phyloP scores from a whole-genome alignment of 64 coral and sea anemone species.

The Pachyseris speciosa region DNA sequence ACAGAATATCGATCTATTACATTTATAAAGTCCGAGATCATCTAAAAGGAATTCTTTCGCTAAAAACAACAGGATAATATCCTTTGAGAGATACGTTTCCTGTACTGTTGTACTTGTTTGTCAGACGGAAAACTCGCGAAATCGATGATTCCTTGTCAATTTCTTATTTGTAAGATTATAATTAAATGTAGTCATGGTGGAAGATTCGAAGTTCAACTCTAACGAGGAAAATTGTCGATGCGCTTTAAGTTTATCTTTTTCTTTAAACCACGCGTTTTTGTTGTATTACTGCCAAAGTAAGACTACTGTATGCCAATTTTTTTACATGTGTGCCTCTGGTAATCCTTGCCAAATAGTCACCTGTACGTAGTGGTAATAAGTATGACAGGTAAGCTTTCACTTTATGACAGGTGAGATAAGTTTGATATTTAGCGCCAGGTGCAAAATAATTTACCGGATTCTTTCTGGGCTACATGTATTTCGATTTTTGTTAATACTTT shows the following conservation, averaged over 20 bases:
- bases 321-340: not conserved
- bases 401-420: not conserved
- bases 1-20: not conserved
- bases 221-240: not conserved
- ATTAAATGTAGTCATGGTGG: slow-evolving; percentile 1
- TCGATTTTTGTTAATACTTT: not conserved
- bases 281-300: not conserved
- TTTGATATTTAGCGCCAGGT: slow-evolving; percentile 17
- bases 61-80: not conserved
- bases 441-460: not conserved
- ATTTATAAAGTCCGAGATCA: no score
- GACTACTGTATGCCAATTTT: not conserved
- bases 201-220: not conserved
- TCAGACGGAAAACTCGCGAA: not conserved
- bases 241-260: no score
- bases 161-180: slow-evolving; percentile 13
- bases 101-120: not conserved
- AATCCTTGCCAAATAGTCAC: not conserved
- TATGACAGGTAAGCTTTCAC: not conserved
- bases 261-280: no score
- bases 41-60: not conserved
- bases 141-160: not conserved
- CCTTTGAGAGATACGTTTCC: not conserved
- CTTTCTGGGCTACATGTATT: no score
- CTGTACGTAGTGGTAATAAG: not conserved